A percentile compares a stretch with the other conserved stretches of the same genome.
These are phyloP conservation scores for Molossus molossus DNA, from an alignment of 2,797 vertebrate species.

Conservation along the genomic window DNA sequence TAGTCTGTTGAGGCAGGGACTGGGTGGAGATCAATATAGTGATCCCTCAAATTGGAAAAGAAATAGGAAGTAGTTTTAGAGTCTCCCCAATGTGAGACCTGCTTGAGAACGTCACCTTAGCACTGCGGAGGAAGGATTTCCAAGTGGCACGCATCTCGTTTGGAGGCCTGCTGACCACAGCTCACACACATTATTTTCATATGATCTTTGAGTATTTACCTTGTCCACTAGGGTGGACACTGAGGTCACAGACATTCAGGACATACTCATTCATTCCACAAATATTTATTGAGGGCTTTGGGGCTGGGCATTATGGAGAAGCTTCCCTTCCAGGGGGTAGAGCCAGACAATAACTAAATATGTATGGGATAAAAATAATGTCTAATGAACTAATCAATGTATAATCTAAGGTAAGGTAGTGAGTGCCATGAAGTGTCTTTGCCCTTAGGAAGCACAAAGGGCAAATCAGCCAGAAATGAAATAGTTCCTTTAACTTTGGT, in stretches of 20 bases:
- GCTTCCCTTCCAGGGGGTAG: not conserved
- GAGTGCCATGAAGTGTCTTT: not conserved
- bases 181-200: not conserved
- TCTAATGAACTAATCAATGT: not conserved
- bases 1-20: not conserved
- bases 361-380: not conserved
- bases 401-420: not conserved
- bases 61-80: slow-evolving; percentile 12
- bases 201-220: not conserved
- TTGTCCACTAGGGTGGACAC: slow-evolving; percentile 1
- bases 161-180: not conserved
- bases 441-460: not conserved
- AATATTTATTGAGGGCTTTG: not conserved
- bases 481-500: not conserved
- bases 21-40: not conserved
- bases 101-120: not conserved
- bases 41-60: not conserved
- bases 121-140: not conserved
- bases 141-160: not conserved
- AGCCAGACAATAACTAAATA: not conserved
- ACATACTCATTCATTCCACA: not conserved
- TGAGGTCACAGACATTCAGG: slow-evolving; percentile 12
- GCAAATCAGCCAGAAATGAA: not conserved
- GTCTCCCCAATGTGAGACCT: not conserved
- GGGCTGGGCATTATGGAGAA: not conserved